A percentile compares a stretch with the other conserved stretches of the same genome.
Conservation (phyloP, 2,113 vertebrate genomes). For the Rutilus rutilus region DNA sequence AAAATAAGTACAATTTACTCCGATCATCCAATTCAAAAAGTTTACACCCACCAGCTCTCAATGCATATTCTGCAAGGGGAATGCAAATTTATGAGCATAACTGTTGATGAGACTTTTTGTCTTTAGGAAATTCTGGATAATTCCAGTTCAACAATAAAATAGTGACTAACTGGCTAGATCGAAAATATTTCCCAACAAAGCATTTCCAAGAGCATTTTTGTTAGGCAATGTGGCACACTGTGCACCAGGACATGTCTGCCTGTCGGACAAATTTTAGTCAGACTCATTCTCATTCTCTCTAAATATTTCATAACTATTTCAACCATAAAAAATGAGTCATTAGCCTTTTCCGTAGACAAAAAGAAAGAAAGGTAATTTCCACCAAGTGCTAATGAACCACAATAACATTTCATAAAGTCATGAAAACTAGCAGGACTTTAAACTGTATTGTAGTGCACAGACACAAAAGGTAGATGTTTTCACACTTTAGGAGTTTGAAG, state of each 20-base stretch:
- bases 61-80: no score
- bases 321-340: background rate
- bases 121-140: background rate
- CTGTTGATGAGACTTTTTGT: background rate
- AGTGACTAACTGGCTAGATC: background rate
- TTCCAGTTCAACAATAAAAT: background rate
- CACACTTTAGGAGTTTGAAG: background rate
- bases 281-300: background rate
- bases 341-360: background rate
- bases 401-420: background rate
- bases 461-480: background rate
- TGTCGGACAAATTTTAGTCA: background rate
- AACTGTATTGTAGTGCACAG: background rate
- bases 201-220: background rate
- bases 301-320: background rate
- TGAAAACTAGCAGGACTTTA: background rate
- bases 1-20: no score
- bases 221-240: constrained; percentile 1
- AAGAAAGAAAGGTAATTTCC: background rate
- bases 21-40: no score
- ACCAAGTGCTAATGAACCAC: constrained; percentile 7
- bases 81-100: no score
- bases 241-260: constrained; percentile 11
- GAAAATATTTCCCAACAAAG: background rate
- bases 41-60: no score